A percentile compares a stretch with the other conserved stretches of the same genome.
Conservation (phyloP, 1,140 invertebrate genomes). For the Drosophila lini region DNA sequence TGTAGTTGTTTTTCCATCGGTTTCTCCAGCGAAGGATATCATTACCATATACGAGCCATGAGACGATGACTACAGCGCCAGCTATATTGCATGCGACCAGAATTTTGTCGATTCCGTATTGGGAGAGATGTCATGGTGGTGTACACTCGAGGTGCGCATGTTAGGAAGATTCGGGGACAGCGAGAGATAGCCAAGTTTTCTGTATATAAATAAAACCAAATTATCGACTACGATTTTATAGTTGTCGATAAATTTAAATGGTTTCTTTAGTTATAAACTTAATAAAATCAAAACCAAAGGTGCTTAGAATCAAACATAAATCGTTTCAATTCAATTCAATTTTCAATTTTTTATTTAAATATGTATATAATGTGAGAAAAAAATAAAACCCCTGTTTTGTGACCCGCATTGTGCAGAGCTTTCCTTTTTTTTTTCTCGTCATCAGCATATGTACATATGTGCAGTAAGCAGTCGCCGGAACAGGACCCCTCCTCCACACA, state of each 20-base stretch:
- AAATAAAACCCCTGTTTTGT: background rate
- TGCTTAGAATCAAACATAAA: background rate
- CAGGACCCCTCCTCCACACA: background rate
- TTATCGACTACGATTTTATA: background rate
- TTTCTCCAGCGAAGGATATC: conserved; percentile 65
- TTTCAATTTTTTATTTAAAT: background rate
- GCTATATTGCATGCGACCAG: conserved; percentile 66
- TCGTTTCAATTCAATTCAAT: background rate
- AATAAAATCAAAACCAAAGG: too few species aligned
- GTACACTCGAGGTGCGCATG: conserved; percentile 3
- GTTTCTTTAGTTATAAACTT: too few species aligned
- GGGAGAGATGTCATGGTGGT: conserved; percentile 5
- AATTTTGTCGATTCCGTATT: conserved; percentile 51
- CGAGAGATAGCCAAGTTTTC: background rate
- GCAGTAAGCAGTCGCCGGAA: conserved; percentile 33
- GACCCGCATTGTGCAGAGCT: conserved; percentile 5
- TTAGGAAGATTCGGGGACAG: background rate
- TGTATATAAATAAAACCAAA: background rate
- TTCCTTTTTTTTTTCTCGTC: conserved; percentile 9
- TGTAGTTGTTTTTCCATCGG: conserved; percentile 37
- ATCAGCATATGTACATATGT: conserved; percentile 39
- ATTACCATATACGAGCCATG: conserved; percentile 71
- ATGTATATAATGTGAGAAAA: too few species aligned
- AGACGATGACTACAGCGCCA: conserved; percentile 39
- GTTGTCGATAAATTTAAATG: too few species aligned